Base-by-base conservation (phyloP, 2,888 invertebrate genomes). In the Drosophila leonis region DNA sequence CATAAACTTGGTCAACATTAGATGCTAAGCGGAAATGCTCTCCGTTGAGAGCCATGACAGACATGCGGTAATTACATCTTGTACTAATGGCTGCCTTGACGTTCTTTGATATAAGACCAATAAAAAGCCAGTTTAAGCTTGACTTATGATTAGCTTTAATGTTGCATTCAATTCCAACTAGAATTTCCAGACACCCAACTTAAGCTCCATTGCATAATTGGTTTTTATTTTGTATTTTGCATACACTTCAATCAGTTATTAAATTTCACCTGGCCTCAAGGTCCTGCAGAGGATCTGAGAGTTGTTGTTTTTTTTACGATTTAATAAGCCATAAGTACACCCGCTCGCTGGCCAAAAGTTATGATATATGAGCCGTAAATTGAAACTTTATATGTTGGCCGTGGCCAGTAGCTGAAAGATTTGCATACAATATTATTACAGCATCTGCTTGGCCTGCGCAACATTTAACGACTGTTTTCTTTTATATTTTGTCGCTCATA, bases 361-460 rank as follows among this genome's bases (percentile, higher is more conserved):
- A 87, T 84, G 89, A 84, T 89, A 84, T 87, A 84, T 84, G 89
- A 89, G 75, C 73, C 84, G 84, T 85, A 85, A 85, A 85, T 85
- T 89, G 84, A 81, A 87, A 85, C 75, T 83, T 84, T 81, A 88
- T 84, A 83, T 86, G 64, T 51, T 57, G 61, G 4, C 18, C 63
- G 56, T 49, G 56, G 73, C 69, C 69, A 66, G 78, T 73, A 85
- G 80, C 78, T 64, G 48, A 76, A 74, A 77, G 80, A 83, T 88
- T 88, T 84, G 87, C 84, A 86, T 83, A 79, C 85, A 80, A 74
- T 83, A 87, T 89, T 86, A 89, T 85, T 85, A 85, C 84, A 89
- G 81, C 84, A 84, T 84, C 84, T 61, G 57, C 55, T 37, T 33
- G 57, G 73, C 7, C 59, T 80, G 77, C 81, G 83, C 82, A 80